Evolutionary conservation across 2,888 invertebrate genomes (phyloP).

Genomic region (Podotricha telesiphe): DNA sequence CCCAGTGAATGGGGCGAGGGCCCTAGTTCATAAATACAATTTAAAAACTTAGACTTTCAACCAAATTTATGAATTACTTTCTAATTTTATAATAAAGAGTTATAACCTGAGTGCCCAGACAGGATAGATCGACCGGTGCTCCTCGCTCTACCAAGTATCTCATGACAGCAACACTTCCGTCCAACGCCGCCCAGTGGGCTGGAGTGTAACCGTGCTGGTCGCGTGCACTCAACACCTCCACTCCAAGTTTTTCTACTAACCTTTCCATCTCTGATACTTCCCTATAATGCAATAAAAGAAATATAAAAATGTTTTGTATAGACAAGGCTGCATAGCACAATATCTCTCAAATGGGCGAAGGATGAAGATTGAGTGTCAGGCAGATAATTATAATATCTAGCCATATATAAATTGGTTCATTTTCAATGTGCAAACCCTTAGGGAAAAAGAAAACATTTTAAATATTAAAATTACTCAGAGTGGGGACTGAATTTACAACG

Average conservation of each 20-base stretch:
- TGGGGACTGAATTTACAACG: too few species aligned
- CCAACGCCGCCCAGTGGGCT: slow-evolving; percentile 95
- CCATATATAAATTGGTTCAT: too few species aligned
- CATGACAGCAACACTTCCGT: slow-evolving; percentile 95
- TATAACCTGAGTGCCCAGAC: slow-evolving; percentile 89
- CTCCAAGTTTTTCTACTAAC: slow-evolving; percentile 91
- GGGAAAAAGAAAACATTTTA: too few species aligned
- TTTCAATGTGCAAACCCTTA: too few species aligned
- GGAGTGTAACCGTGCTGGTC: slow-evolving; percentile 97
- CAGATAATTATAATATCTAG: too few species aligned
- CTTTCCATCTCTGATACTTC: slow-evolving; percentile 93
- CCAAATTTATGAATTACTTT: too few species aligned
- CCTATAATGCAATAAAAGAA: slow-evolving; percentile 68
- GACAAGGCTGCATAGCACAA: too few species aligned
- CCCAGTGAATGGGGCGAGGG: slow-evolving; percentile 96
- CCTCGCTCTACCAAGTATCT: slow-evolving; percentile 92
- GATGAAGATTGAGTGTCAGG: too few species aligned
- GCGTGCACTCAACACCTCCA: slow-evolving; percentile 89
- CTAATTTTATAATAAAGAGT: not conserved
- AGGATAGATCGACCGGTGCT: slow-evolving; percentile 93
- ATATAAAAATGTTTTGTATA: not conserved
- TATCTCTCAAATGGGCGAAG: too few species aligned
- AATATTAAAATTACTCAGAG: too few species aligned
- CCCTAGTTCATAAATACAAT: slow-evolving; percentile 71
- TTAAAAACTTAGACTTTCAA: too few species aligned